These are phyloP conservation scores for Amazona ochrocephala DNA, from an alignment of 2,797 vertebrate genomes.

Conservation along the genomic window DNA sequence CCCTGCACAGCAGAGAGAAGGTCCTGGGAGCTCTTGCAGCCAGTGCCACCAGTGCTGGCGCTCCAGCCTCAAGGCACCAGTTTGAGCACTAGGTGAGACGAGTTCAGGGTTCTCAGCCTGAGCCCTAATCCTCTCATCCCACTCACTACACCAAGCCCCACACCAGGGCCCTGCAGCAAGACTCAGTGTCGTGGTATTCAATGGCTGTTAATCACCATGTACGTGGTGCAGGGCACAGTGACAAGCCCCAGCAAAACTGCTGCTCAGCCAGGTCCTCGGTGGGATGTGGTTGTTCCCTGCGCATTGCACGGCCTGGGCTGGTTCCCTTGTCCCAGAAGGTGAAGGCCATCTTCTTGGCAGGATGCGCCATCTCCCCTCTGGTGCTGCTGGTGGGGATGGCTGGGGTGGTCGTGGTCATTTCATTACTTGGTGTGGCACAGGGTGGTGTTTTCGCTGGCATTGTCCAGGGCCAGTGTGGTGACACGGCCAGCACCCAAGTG, in stretches of 20 bases:
- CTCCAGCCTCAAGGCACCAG: too few species aligned
- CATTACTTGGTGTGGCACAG: not conserved
- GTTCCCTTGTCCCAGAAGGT: too few species aligned
- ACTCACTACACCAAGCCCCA: accelerated
- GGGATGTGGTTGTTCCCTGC: not conserved
- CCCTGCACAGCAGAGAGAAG: not conserved
- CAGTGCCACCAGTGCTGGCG: not conserved
- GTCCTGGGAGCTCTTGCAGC: not conserved
- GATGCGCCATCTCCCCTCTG: not conserved
- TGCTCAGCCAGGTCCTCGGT: accelerated
- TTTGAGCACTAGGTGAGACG: not conserved
- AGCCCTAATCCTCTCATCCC: not conserved
- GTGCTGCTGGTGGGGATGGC: not conserved
- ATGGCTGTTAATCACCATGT: accelerated
- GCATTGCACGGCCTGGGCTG: accelerated
- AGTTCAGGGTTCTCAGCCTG: not conserved
- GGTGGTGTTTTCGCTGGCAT: accelerated
- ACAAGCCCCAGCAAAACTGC: not conserved
- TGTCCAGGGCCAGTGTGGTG: not conserved
- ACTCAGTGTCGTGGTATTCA: not conserved
- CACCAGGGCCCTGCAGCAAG: accelerated
- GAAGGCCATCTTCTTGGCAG: not conserved
- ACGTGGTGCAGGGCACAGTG: accelerated
- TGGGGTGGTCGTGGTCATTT: not conserved
- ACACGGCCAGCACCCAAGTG: accelerated